These are phyloP conservation scores for Genyomyrus donnyi DNA, from an alignment of 2,113 vertebrate species.

Conservation along the genomic window DNA sequence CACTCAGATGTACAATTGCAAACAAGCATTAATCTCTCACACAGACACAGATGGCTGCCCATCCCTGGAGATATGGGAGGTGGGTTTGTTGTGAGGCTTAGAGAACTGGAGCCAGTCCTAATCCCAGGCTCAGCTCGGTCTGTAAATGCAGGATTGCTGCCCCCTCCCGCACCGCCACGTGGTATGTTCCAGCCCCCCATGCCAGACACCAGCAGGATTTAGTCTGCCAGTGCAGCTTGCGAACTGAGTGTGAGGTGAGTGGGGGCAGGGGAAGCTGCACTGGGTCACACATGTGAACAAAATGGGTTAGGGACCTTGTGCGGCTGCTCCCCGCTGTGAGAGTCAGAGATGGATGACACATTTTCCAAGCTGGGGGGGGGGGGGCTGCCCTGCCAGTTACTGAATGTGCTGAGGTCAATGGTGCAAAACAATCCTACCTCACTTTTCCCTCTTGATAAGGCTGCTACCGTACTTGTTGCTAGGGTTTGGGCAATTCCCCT, in stretches of 20 bases:
- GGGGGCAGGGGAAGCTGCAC: constrained; percentile 20
- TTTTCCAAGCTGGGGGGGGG: constrained; percentile 18
- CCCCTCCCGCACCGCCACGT: constrained; percentile 37
- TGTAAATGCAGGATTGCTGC: constrained; percentile 11
- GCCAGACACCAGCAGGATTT: constrained; percentile 52
- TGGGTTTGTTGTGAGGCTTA: constrained; percentile 9
- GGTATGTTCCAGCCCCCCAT: constrained; percentile 59
- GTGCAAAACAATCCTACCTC: constrained; percentile 26
- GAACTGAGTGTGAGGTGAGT: not conserved
- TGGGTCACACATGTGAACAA: constrained; percentile 23
- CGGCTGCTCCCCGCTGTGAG: not conserved
- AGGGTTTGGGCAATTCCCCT: not conserved
- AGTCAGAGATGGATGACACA: not conserved
- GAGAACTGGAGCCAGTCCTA: not conserved
- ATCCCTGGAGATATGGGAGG: constrained; percentile 13
- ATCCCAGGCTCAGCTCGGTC: constrained; percentile 14
- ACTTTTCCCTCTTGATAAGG: not conserved
- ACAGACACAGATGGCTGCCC: constrained; percentile 5
- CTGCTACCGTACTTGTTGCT: constrained; percentile 11
- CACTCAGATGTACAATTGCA: not conserved
- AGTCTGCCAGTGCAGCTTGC: not conserved
- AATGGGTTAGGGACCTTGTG: not conserved
- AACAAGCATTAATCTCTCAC: constrained; percentile 35
- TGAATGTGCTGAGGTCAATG: constrained; percentile 37
- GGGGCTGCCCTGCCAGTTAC: not conserved